Conservation (phyloP, 1,140 invertebrate species). For the Pristionchus pacificus region DNA sequence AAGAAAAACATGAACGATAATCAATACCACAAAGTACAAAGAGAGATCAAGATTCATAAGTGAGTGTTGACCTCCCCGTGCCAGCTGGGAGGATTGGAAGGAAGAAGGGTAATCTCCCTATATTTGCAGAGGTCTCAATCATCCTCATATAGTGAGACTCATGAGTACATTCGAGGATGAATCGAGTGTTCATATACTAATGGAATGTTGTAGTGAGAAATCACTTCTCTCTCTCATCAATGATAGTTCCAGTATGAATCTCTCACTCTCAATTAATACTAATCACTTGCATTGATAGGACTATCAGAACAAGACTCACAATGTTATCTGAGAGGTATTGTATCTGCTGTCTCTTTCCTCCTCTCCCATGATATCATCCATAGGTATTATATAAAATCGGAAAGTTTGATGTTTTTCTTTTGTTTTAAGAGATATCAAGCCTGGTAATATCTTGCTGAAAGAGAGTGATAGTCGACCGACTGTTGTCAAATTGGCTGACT, state of each 20-base stretch:
- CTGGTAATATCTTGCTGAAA: not conserved
- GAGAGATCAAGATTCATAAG: slow-evolving; percentile 16
- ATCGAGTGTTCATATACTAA: slow-evolving; percentile 5
- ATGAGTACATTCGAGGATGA: slow-evolving; percentile 7
- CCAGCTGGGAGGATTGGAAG: too few species aligned
- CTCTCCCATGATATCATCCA: not conserved
- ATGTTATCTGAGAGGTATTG: not conserved
- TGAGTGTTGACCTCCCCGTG: not conserved
- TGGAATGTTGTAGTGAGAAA: slow-evolving; percentile 14
- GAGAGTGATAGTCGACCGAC: not conserved
- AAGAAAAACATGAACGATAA: slow-evolving; percentile 5
- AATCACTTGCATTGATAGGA: not conserved
- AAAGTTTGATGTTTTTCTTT: not conserved
- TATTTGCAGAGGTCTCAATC: not conserved
- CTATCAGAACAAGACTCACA: not conserved
- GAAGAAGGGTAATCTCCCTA: not conserved
- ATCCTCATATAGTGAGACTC: slow-evolving; percentile 16
- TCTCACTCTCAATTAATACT: not conserved
- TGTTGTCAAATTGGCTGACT: not conserved
- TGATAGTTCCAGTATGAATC: not conserved
- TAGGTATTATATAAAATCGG: not conserved
- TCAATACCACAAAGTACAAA: not conserved
- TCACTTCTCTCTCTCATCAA: slow-evolving; percentile 17
- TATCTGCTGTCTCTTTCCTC: not conserved
- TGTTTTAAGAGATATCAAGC: not conserved